Base-by-base conservation (phyloP, 2,113 vertebrate species). In the Salvelinus alpinus region DNA sequence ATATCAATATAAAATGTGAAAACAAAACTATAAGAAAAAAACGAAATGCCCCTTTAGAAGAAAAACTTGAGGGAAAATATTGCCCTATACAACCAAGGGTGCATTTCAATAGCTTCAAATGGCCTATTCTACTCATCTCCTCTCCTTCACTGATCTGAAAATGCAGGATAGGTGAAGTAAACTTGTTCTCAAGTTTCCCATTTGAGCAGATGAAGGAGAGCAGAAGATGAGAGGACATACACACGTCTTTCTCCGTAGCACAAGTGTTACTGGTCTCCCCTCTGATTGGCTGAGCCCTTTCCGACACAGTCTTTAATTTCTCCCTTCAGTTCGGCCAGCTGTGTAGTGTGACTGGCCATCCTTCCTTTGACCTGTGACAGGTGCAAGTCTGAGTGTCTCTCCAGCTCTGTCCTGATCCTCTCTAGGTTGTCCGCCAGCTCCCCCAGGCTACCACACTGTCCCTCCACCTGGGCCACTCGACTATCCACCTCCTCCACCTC, bases 311-410 rank as follows among this genome's bases (percentile, higher is more conserved):
- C 94, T 64, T 95, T 92, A 77, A 97, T 90, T 75, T 95, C 95
- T 13, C 94, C 94, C 86, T 88, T 95, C 77, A 98, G 95, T 80
- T 94, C 91, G 0, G 91, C 90, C 11, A 97, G 94, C 92, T 96
- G 95, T 78, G 95, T 93, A 29, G 96, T 88, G 75, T 99, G 97
- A 80, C 84, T 85, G 72, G 87, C 86, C 74, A 97, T 85, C 0
- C 96, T 97, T 64, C 94, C 93, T 0, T 97, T 98, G 78, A 97
- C 87, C 78, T 95, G 93, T 48, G 94, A 91, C 91, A 98, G 90
- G 57, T 96, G 96, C 67, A 89, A 87, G 79, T 95, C 95, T 0
- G 93, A 93, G 84, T 96, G 94, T 75, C 89, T 92, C 82, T 95
- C 95, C 3, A 95, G 91, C 79, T 96, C 95, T 0, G 89, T 89